Conservation (phyloP, 2,113 vertebrate species). For the Dendrocopos noguchii region DNA sequence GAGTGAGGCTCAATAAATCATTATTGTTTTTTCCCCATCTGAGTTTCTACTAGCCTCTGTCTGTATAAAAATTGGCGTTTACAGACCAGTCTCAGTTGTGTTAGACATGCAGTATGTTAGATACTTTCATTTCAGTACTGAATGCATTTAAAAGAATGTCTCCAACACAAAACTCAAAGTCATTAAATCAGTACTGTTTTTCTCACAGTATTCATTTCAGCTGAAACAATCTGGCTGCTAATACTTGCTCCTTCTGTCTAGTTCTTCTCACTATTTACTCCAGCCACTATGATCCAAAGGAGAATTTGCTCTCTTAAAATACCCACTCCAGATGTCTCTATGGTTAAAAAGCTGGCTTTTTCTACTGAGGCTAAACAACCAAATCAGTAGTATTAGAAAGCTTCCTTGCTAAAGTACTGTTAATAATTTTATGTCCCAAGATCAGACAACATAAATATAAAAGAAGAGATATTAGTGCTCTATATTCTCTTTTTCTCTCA, state of each 20-base stretch:
- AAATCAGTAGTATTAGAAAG: not conserved
- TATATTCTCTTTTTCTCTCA: not conserved
- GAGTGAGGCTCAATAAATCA: not conserved
- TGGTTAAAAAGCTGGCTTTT: not conserved
- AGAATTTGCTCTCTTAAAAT: constrained; percentile 13
- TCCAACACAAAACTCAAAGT: not conserved
- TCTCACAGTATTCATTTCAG: not conserved
- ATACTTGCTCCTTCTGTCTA: not conserved
- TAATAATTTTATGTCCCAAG: not conserved
- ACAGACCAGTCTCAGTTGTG: not conserved
- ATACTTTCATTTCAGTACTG: not conserved
- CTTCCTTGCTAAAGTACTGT: not conserved
- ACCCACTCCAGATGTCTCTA: not conserved
- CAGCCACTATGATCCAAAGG: not conserved
- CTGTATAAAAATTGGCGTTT: not conserved
- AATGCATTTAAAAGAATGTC: not conserved
- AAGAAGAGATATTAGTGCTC: not conserved
- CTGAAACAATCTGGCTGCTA: constrained; percentile 9
- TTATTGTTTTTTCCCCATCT: not conserved
- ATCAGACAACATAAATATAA: not conserved
- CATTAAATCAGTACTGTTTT: not conserved
- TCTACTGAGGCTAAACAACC: not conserved
- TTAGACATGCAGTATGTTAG: not conserved
- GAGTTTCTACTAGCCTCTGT: not conserved
- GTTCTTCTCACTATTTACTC: constrained; percentile 7